Base-by-base conservation (phyloP, 2,888 invertebrate genomes). In the Acrobasis suavella region DNA sequence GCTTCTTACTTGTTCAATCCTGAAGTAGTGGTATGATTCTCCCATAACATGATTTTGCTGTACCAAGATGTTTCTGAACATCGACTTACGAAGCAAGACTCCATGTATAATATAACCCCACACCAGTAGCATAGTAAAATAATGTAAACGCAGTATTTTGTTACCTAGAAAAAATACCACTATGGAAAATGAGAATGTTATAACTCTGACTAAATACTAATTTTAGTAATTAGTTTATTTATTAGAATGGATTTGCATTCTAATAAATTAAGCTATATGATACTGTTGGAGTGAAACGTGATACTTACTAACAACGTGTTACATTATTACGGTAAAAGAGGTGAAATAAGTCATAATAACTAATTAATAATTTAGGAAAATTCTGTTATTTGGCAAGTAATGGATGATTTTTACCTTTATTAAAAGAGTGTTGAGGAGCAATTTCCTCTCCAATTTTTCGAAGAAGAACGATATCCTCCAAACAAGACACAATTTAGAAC, bases 31-130 rank as follows among this genome's bases (percentile, higher is more conserved):
- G 68, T 69, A 50, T 72, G 67, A 58, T 81, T 73, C 64, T 86
- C 83, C 80, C 80, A 82, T 62, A 76, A 78, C 63, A 89, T 69
- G 17, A 87, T 87, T 68, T 72, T 83, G 55, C 74, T 82, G 67
- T 87, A 93, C 94, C 94, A 94, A 14, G 93, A 92, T 65, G 85
- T 81, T 72, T 90, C 83, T 2, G 87, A 80, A 69, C 93, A 93
- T 63, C 88, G 80, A 63, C 73, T 82, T 17, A 89, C 86, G 68
- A 92, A 93, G 75, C 93, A 94, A 16, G 93, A 85, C 67, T 91
- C 89, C 84, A 93, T 86, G 69, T 82, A 93, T 49, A 93, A 76
- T 58, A 92, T 82, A n/a, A 92, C 83, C n/a, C 92, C 92, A 61
- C 87, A 89, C 92, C 92, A 93, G 71, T 93, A 93, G 67, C 90